Evolutionary conservation across 2,113 vertebrate genomes (phyloP), one percentile per base, ranked within the genome.

Genomic region (Chamaetylas fuelleborni): DNA sequence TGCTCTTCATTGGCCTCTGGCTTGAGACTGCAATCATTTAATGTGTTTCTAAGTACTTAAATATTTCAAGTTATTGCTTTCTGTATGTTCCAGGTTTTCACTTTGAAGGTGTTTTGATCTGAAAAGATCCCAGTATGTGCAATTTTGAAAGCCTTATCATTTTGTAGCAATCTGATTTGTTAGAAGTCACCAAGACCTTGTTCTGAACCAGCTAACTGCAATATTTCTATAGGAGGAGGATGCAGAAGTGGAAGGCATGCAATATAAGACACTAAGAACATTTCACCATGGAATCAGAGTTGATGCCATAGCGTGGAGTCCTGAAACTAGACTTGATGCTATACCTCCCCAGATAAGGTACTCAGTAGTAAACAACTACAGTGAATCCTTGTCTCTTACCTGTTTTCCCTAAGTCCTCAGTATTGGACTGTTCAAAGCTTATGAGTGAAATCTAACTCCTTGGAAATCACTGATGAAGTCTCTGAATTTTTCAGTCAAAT

Each of bases 271-370:
- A 11, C 96, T 99, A 9, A 98, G 98, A 84, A 98, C 98, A 0
- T 99, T 99, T 95, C 98, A 99, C 67, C 99, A 99, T 61, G 99
- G 98, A 47, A 95, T 98, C 34, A 96, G 98, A 31, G 98, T 99
- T 5, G 99, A 99, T 43, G 97, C 98, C 51, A 98, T 99, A 36
- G 99, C 99, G 2, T 99, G 99, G 99, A 99, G 99, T 93, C 99
- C 99, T 15, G 98, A 99, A 96, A 99, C 98, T 23, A 98, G 98
- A 43, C 98, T 99, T 92, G 98, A 99, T 97, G 94, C 98, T 62
- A 93, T 99, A 93, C 98, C 98, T 96, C 97, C 98, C 11, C 88
- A 96, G 85, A 93, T 99, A 97, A 99, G 98, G 99, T 99, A 98
- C 85, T 96, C 88, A 36, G 42, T 29, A 57, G 36, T 51, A 62